phyloP scores from a whole-genome alignment of 23 tunicate species.

The Halocynthia aurantium region DNA sequence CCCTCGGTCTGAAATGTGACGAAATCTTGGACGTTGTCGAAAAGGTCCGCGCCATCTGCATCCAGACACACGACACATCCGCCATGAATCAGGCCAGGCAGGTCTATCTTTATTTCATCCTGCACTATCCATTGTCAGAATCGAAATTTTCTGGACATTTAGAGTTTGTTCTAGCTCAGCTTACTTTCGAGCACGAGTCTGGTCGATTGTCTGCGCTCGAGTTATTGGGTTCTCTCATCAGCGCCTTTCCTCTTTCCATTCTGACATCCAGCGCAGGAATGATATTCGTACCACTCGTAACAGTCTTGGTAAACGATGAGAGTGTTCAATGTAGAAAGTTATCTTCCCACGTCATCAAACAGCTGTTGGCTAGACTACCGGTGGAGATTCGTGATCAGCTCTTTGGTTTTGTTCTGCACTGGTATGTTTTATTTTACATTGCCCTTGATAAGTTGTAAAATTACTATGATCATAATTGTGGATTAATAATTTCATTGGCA shows the following conservation, averaged over 20 bases:
- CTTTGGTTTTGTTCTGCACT: conserved; percentile 40
- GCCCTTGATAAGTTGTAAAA: background rate
- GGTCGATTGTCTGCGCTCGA: conserved; percentile 69
- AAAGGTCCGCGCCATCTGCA: conserved; percentile 52
- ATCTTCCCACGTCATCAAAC: conserved; percentile 45
- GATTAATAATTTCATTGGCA: too few relatives aligned
- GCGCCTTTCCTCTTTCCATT: conserved; percentile 28
- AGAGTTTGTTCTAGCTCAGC: conserved; percentile 56
- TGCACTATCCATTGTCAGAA: conserved; percentile 46
- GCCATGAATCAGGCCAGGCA: conserved; percentile 46
- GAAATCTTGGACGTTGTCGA: conserved; percentile 38
- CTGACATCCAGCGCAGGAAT: conserved; percentile 23
- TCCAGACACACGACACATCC: conserved; percentile 46
- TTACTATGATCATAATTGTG: too few relatives aligned
- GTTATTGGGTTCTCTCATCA: conserved; percentile 37
- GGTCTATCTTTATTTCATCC: conserved; percentile 49
- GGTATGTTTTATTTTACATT: conserved; percentile 40
- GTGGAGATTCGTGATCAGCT: conserved; percentile 36
- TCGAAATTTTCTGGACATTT: conserved; percentile 29
- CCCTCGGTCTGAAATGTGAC: conserved; percentile 45
- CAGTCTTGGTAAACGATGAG: conserved; percentile 63
- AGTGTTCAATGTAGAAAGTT: conserved; percentile 52
- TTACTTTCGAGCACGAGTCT: conserved; percentile 63
- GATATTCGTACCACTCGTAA: conserved; percentile 58
- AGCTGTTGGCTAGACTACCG: conserved; percentile 31